These are phyloP conservation scores for Epinotia demarniana DNA, from an alignment of 2,888 invertebrate species.

Conservation along the genomic window DNA sequence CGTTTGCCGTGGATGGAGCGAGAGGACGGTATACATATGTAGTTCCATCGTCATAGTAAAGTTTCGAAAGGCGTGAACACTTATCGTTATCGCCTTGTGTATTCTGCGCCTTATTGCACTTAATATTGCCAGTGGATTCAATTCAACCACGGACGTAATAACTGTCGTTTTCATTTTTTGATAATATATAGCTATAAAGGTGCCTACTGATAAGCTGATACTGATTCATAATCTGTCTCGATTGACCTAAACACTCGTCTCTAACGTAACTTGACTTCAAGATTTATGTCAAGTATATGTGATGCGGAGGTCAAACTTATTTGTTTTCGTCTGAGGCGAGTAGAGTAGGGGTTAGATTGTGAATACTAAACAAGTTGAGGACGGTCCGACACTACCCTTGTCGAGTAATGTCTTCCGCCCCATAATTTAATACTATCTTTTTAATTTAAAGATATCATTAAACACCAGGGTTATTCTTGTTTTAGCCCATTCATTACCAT, in stretches of 20 bases:
- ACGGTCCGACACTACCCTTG: conserved; percentile 44
- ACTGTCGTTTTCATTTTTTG: conserved; percentile 3
- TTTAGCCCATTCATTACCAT: background rate
- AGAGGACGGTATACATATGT: no score
- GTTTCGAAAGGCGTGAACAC: no score
- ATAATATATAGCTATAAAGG: background rate
- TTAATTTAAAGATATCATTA: conserved; percentile 18
- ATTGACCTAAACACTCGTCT: background rate
- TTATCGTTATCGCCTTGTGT: no score
- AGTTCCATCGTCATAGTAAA: no score
- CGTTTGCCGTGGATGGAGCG: no score
- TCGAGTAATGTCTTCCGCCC: conserved; percentile 53
- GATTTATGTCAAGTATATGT: background rate
- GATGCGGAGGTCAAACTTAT: background rate
- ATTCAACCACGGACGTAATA: background rate
- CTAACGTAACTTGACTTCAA: background rate
- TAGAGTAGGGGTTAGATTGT: background rate
- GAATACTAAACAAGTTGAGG: conserved; percentile 1
- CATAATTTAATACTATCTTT: conserved; percentile 31
- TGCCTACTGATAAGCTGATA: conserved; percentile 15
- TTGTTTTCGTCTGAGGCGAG: background rate
- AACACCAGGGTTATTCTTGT: background rate
- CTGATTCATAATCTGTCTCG: background rate
- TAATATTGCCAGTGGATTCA: conserved; percentile 45
- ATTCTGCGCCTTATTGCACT: conserved; percentile 51